Evolutionary conservation across 1,140 invertebrate genomes (phyloP).

Genomic region (Eulimnadia texana): DNA sequence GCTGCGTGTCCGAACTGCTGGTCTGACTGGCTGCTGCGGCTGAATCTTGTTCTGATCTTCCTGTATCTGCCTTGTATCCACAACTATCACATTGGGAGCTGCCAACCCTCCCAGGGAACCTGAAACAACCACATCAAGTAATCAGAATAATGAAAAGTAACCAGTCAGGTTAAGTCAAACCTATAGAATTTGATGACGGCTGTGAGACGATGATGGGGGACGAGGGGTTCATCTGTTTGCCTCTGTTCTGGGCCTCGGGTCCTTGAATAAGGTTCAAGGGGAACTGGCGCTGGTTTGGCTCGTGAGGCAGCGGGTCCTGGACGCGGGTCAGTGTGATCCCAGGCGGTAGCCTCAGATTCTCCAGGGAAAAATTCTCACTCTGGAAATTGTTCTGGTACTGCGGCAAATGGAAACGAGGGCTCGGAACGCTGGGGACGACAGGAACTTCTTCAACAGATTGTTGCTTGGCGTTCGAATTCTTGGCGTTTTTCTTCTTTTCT

Average conservation of each 20-base stretch:
- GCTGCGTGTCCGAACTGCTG: background rate
- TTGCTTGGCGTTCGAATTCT: slow-evolving; percentile 9
- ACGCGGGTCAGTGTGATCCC: slow-evolving; percentile 59
- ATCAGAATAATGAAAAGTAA: too few relatives aligned
- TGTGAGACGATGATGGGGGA: too few relatives aligned
- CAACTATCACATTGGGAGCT: slow-evolving; percentile 45
- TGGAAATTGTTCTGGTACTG: background rate
- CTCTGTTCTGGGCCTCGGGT: slow-evolving; percentile 7
- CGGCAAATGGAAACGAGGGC: background rate
- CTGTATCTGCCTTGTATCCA: slow-evolving; percentile 41
- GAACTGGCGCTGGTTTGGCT: slow-evolving; percentile 17
- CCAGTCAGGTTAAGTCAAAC: too few relatives aligned
- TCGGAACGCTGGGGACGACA: too few relatives aligned
- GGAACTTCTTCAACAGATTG: too few relatives aligned
- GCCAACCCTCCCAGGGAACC: slow-evolving; percentile 19
- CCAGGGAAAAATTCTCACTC: slow-evolving; percentile 31
- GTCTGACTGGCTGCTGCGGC: background rate
- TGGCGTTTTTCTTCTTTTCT: slow-evolving; percentile 26
- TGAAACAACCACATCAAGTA: too few relatives aligned
- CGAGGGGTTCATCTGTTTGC: too few relatives aligned
- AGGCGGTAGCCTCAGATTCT: slow-evolving; percentile 55
- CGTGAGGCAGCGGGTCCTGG: slow-evolving; percentile 1
- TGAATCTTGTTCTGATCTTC: background rate
- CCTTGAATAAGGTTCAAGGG: slow-evolving; percentile 11
- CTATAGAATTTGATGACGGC: too few relatives aligned